phyloP scores from a whole-genome alignment of 1,140 invertebrate genomes.

The Agrilus planipennis region DNA sequence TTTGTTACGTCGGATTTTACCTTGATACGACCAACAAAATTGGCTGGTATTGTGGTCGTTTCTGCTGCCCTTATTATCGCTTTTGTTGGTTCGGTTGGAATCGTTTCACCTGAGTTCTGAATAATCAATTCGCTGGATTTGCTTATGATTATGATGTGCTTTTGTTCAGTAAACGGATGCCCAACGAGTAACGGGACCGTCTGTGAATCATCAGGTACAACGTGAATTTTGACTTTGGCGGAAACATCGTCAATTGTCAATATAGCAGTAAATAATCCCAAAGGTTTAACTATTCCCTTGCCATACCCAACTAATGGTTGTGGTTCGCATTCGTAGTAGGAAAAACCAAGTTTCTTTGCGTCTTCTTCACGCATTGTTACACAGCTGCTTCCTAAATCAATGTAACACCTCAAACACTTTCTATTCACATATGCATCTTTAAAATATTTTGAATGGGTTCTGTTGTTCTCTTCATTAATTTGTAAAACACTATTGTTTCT shows the following conservation, averaged over 20 bases:
- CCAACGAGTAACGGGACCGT: slow-evolving; percentile 1
- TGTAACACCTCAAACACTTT: background rate
- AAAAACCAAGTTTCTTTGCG: background rate
- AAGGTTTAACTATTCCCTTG: background rate
- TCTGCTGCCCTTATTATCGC: background rate
- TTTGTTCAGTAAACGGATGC: background rate
- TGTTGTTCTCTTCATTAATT: background rate
- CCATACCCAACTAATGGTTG: background rate
- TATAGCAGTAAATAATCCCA: slow-evolving; percentile 6
- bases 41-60: background rate
- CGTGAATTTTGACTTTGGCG: background rate
- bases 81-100: background rate
- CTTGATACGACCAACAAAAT: slow-evolving; percentile 4
- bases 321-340: background rate
- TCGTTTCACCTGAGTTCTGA: too few relatives aligned
- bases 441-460: slow-evolving; percentile 1
- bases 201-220: slow-evolving; percentile 5
- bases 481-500: too few relatives aligned
- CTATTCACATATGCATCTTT: background rate
- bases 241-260: too few relatives aligned
- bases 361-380: background rate
- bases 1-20: too few relatives aligned
- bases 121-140: background rate
- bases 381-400: slow-evolving; percentile 2
- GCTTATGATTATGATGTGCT: slow-evolving; percentile 1